These are phyloP conservation scores for Lepidurus apus DNA, from an alignment of 1,140 invertebrate genomes.

Conservation along the genomic window DNA sequence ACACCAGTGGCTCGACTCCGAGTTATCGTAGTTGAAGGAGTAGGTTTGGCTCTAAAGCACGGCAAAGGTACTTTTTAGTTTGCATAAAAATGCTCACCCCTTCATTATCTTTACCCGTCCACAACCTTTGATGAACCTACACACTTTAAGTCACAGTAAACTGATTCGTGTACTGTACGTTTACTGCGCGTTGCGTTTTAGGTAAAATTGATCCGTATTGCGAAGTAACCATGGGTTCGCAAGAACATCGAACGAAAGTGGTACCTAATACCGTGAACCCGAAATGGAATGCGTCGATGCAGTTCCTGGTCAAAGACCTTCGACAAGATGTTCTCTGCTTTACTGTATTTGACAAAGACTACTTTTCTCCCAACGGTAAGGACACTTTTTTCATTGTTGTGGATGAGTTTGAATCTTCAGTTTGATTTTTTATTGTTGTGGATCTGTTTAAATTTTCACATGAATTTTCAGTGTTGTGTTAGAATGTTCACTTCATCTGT, in stretches of 20 bases:
- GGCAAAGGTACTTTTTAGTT: slow-evolving; percentile 37
- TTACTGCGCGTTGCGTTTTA: slow-evolving; percentile 36
- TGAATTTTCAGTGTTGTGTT: neutral
- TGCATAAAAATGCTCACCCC: neutral
- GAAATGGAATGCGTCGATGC: slow-evolving; percentile 76
- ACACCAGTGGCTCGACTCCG: slow-evolving; percentile 46
- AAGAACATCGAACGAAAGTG: slow-evolving; percentile 65
- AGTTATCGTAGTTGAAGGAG: slow-evolving; percentile 44
- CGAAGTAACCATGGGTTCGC: slow-evolving; percentile 70
- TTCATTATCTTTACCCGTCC: neutral
- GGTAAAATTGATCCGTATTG: slow-evolving; percentile 64
- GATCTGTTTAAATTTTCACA: neutral
- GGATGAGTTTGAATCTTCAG: neutral
- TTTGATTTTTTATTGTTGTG: neutral
- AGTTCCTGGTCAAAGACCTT: slow-evolving; percentile 69
- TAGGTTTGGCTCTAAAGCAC: slow-evolving; percentile 37
- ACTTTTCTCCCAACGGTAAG: slow-evolving; percentile 70
- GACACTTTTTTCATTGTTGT: slow-evolving; percentile 35
- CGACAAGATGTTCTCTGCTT: slow-evolving; percentile 68
- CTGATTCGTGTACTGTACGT: neutral
- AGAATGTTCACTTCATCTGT: neutral
- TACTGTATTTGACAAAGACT: slow-evolving; percentile 69
- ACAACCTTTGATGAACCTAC: neutral
- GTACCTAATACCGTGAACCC: slow-evolving; percentile 57
- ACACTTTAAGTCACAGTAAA: neutral